phyloP scores from a whole-genome alignment of 2,113 vertebrate species.

The Neolamprologus modestus region DNA sequence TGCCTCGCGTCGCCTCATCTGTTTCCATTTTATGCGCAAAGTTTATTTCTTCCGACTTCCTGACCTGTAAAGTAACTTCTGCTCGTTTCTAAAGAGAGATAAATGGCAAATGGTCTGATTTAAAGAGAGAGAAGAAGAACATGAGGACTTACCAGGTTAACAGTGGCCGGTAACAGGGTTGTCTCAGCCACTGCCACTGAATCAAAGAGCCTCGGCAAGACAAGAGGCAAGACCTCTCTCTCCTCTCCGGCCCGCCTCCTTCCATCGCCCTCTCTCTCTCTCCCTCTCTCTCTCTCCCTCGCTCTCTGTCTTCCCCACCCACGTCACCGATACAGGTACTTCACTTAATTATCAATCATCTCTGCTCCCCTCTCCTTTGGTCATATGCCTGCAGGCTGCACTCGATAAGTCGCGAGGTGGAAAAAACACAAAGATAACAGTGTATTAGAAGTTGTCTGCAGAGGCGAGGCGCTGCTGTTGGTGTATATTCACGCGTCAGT shows the following conservation, averaged over 20 bases:
- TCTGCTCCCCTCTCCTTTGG: background rate
- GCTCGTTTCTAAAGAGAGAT: background rate
- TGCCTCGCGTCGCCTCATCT: background rate
- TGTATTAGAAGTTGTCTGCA: conserved; percentile 11
- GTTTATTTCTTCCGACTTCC: background rate
- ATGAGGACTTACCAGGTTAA: conserved; percentile 41
- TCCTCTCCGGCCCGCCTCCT: conserved; percentile 50
- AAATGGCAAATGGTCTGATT: background rate
- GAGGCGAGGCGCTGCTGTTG: background rate
- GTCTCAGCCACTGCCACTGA: conserved; percentile 58
- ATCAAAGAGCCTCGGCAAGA: conserved; percentile 48
- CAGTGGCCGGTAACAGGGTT: conserved; percentile 48
- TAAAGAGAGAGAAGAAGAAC: background rate
- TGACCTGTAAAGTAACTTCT: background rate
- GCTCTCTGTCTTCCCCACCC: background rate
- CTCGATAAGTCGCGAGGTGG: conserved; percentile 1
- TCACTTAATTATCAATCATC: conserved; percentile 49
- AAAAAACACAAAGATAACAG: background rate
- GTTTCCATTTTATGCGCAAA: background rate
- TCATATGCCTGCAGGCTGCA: conserved; percentile 20
- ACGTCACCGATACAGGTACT: conserved; percentile 62
- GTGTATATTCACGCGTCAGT: background rate
- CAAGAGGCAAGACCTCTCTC: conserved; percentile 45
- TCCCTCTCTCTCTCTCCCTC: rapidly evolving
- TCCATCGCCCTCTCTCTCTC: background rate